These are phyloP conservation scores for Mastacembelus armatus DNA, from an alignment of 2,797 vertebrate species.

Conservation along the genomic window DNA sequence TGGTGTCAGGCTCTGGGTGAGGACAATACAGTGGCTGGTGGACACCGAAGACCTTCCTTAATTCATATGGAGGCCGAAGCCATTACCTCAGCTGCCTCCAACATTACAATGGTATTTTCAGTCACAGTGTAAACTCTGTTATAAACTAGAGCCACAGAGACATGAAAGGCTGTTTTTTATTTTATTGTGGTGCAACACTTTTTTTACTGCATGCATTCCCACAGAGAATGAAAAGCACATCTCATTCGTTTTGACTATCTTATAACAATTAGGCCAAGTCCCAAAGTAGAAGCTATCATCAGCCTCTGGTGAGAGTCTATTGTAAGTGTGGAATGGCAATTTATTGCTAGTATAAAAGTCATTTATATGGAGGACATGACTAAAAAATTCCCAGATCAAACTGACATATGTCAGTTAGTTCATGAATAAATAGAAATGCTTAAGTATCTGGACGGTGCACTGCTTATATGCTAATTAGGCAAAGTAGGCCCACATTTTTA, in stretches of 20 bases:
- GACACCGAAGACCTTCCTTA: conserved; percentile 50
- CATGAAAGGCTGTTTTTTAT: conserved; percentile 78
- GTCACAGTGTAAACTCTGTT: conserved; percentile 65
- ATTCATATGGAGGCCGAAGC: conserved; percentile 52
- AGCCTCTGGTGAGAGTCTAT: conserved; percentile 48
- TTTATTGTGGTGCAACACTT: conserved; percentile 69
- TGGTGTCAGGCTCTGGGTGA: conserved; percentile 34
- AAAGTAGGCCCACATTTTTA: conserved; percentile 14
- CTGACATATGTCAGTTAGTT: conserved; percentile 24
- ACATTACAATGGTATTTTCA: conserved; percentile 81
- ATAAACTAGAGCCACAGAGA: conserved; percentile 71
- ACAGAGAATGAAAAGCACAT: conserved; percentile 54
- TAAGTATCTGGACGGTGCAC: neutral
- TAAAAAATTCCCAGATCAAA: conserved; percentile 20
- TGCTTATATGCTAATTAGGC: conserved; percentile 29
- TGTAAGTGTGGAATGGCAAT: conserved; percentile 30
- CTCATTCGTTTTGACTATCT: conserved; percentile 55
- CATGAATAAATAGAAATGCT: conserved; percentile 7
- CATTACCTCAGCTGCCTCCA: conserved; percentile 77
- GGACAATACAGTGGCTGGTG: conserved; percentile 57
- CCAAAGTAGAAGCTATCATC: conserved; percentile 69
- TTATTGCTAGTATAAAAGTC: conserved; percentile 28
- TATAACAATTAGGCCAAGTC: conserved; percentile 50
- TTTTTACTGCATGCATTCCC: conserved; percentile 67
- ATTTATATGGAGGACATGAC: conserved; percentile 37